Evolutionary conservation across 2,113 vertebrate species (phyloP).

Genomic region (Callaeas wilsoni): DNA sequence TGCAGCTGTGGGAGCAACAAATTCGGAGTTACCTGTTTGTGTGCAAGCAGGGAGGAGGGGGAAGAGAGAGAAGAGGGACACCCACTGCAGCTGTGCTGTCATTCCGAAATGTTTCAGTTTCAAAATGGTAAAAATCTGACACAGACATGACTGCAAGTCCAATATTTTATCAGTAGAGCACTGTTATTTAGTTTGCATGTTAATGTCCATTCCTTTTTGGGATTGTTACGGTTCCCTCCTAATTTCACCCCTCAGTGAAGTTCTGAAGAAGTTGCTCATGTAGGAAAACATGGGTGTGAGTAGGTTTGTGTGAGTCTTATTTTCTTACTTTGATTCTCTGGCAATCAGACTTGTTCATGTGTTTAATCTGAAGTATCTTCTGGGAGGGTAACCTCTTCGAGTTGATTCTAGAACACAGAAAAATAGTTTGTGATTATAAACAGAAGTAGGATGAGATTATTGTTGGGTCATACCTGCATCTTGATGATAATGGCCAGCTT

Average conservation of each 20-base stretch:
- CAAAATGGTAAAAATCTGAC: neutral
- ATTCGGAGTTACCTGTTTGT: neutral
- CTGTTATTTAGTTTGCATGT: neutral
- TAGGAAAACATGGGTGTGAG: neutral
- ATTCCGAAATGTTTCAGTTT: neutral
- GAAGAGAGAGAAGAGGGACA: neutral
- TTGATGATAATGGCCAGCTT: neutral
- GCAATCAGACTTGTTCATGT: neutral
- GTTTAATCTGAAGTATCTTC: neutral
- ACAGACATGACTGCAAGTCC: neutral
- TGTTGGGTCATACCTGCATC: neutral
- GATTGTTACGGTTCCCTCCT: neutral
- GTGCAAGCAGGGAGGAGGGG: neutral
- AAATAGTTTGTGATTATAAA: neutral
- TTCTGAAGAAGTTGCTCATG: neutral
- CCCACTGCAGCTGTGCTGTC: neutral
- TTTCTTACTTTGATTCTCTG: neutral
- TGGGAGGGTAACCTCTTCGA: neutral
- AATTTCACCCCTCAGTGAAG: neutral
- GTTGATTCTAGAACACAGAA: neutral
- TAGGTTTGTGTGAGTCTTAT: neutral
- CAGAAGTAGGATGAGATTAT: neutral
- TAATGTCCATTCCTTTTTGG: neutral
- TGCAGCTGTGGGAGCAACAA: neutral
- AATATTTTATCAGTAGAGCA: neutral